These are phyloP conservation scores for Phylloscopus whistleri DNA, from an alignment of 2,113 vertebrate genomes.

Conservation along the genomic window DNA sequence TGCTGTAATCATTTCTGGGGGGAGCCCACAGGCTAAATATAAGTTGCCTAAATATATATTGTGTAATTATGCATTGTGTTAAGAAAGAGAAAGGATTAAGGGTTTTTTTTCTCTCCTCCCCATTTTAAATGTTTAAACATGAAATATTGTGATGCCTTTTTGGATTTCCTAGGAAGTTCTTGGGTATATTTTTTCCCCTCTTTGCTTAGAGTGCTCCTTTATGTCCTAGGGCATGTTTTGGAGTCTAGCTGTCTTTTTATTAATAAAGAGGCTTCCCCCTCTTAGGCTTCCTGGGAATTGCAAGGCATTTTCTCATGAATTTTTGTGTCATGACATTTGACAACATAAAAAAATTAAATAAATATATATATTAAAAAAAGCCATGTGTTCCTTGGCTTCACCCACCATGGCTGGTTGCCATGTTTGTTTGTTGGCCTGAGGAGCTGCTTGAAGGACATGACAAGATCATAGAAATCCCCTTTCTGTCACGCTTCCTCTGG, in stretches of 20 bases:
- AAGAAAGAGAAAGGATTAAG: neutral
- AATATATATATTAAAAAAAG: neutral
- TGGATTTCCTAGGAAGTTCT: neutral
- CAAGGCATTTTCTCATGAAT: constrained; percentile 50
- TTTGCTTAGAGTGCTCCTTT: neutral
- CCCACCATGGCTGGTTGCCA: neutral
- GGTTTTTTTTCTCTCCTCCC: neutral
- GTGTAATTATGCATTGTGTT: neutral
- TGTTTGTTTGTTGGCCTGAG: constrained; percentile 6
- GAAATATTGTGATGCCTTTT: neutral
- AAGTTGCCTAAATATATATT: neutral
- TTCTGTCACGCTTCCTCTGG: neutral
- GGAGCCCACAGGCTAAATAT: neutral
- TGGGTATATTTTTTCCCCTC: neutral
- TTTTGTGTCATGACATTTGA: constrained; percentile 41
- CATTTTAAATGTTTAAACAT: neutral
- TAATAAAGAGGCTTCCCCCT: neutral
- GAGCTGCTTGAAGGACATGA: neutral
- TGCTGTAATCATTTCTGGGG: neutral
- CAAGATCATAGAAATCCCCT: constrained; percentile 22
- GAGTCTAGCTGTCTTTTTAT: neutral
- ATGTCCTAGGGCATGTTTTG: neutral
- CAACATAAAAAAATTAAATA: neutral
- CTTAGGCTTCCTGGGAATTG: constrained; percentile 12
- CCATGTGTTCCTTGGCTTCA: constrained; percentile 23